Evolutionary conservation across 2,113 vertebrate genomes (phyloP), one percentile per base, ranked within the genome.

Genomic region (Corythornis cristatus): DNA sequence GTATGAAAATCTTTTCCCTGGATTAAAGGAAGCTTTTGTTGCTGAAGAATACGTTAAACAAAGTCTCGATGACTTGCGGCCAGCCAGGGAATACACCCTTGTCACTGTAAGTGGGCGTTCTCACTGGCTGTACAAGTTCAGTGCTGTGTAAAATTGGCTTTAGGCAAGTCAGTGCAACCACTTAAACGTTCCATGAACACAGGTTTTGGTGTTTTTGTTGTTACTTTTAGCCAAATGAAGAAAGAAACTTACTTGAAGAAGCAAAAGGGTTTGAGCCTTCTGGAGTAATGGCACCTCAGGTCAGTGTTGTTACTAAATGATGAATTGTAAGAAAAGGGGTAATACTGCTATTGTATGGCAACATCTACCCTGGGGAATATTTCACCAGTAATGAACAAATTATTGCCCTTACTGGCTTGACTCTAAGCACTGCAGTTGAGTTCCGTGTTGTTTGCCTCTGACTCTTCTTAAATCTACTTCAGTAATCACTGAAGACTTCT

Each of bases 1-100:
- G 79, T 99, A 99, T 83, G 99, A 99, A 96, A 99, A 99, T 93
- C 98, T 99, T 56, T 99, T 99, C 89, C 99, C 99, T 42, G 99
- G 99, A 22, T 96, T 99, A 91, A 99, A 98, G 95, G 99, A 99
- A 97, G 98, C 99, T 42, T 99, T 99, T 96, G 94, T 98, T 84
- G 99, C 98, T 60, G 99, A 99, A 94, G 97, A 98, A 50, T 99
- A 98, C 16, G 97, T 99, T 48, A 98, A 98, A 92, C 97, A 99
- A 92, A 98, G 97, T 18, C 98, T 98, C 72, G 97, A 97, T 58
- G 96, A 96, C 73, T 89, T 98, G 51, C 97, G 98, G 90, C 98
- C 99, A 18, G 99, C 99, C 57, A 98, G 95, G 61, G 98, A 99
- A 53, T 99, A 99, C 89, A 99, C 99, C 9, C 97, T 99, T 58